Evolutionary conservation across 1,140 invertebrate species (phyloP), one percentile per base, ranked within the genome.

Genomic region (Drosophila yakuba): DNA sequence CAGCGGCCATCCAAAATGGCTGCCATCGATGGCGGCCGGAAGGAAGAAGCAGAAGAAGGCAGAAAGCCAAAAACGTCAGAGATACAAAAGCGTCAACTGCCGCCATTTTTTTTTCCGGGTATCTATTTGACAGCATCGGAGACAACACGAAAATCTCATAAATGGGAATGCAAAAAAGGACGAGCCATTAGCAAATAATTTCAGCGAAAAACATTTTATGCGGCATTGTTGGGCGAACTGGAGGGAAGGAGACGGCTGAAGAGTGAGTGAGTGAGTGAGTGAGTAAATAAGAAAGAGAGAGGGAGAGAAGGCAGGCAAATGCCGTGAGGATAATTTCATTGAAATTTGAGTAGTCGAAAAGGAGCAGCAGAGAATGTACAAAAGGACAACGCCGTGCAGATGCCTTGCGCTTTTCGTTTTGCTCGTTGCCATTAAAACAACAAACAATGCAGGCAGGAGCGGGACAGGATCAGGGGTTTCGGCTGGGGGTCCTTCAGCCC

Each of bases 301-400:
- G 36, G 44, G 17, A 10, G 17, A 23, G 43, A 45, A 10, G 50
- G 8, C 61, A 68, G 59, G 67, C 82, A 85, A 86, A 86, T 86
- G 66, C 82, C 83, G 85, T 77, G 78, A 91, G 83, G 88, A 91
- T 91, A 89, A 91, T 91, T 91, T 91, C 88, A 91, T 91, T 91
- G 88, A 91, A 91, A 91, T 91, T 91, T 91, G 88, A 91, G 88
- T 84, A 76, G 85, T 57, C 74, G 66, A 47, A 89, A 88, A 88
- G 80, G 80, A 88, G 85, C 84, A 86, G 73, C 78, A 77, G 68
- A 68, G 78, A 88, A 85, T 74, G 78, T 78, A 88, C 83, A 88
- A 88, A 88, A 88, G 85, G 84, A 90, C 80, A 66, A 76, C 73
- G 61, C 59, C 67, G 62, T 80, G 80, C 85, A 88, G 84, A 88